Evolutionary conservation across 2,888 invertebrate species (phyloP).

Genomic region (Cantharis rustica): DNA sequence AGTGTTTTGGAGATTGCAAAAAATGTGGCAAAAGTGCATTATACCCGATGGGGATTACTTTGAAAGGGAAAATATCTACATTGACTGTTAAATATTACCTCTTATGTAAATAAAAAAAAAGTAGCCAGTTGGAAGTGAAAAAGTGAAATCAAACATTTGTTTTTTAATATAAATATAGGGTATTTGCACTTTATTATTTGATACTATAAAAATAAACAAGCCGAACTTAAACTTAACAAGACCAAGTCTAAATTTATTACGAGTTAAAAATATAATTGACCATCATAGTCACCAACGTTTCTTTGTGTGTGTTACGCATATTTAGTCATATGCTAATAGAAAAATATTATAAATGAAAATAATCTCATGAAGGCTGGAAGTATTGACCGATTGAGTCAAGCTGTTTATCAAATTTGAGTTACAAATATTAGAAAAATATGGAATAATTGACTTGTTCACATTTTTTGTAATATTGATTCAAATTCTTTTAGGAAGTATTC

Average conservation of each 20-base stretch:
- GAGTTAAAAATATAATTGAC: neutral
- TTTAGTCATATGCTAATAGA: neutral
- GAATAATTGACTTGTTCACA: neutral
- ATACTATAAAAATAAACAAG: too few relatives aligned
- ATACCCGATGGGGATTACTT: too few relatives aligned
- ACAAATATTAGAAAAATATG: neutral
- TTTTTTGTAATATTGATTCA: neutral
- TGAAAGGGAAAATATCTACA: too few relatives aligned
- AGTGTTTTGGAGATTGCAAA: constrained; percentile 37
- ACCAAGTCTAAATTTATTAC: neutral
- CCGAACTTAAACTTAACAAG: neutral
- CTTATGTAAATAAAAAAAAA: too few relatives aligned
- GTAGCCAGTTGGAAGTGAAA: too few relatives aligned
- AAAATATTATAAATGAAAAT: neutral
- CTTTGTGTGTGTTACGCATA: neutral
- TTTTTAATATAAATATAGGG: too few relatives aligned
- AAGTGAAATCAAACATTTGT: too few relatives aligned
- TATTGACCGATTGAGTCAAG: neutral
- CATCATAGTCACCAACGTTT: neutral
- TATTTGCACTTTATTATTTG: too few relatives aligned
- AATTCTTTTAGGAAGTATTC: too few relatives aligned
- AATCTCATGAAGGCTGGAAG: neutral
- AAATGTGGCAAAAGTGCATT: too few relatives aligned
- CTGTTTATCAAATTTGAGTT: neutral
- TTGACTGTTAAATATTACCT: too few relatives aligned